Conservation (phyloP, 2,113 vertebrate genomes). For the Pomatorhinus ruficollis region DNA sequence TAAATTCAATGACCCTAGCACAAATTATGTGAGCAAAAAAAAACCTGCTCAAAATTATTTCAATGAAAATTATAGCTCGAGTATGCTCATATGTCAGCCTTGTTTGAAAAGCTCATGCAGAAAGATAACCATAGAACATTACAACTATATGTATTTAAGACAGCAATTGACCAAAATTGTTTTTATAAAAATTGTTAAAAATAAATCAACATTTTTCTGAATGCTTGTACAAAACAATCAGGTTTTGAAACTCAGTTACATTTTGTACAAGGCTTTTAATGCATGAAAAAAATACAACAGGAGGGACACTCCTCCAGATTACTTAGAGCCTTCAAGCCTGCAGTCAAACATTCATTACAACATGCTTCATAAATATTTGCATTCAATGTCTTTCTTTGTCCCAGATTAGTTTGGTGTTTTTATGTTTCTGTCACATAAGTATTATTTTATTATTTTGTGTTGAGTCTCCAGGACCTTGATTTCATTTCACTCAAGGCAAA, state of each 20-base stretch:
- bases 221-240: neutral
- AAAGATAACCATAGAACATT: neutral
- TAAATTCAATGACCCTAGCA: conserved; percentile 30
- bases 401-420: neutral
- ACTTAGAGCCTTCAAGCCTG: neutral
- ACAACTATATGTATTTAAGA: neutral
- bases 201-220: neutral
- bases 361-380: neutral
- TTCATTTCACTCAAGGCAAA: neutral
- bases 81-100: neutral
- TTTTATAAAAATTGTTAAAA: neutral
- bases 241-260: neutral
- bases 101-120: neutral
- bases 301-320: neutral
- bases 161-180: neutral
- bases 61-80: neutral
- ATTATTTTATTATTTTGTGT: neutral
- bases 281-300: neutral
- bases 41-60: neutral
- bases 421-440: neutral
- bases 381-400: neutral
- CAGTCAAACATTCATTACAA: neutral
- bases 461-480: neutral
- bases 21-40: neutral
- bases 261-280: neutral